A percentile compares a stretch with the other conserved stretches of the same genome.
Conservation (phyloP, 2,113 vertebrate genomes). For the Apteryx mantelli region DNA sequence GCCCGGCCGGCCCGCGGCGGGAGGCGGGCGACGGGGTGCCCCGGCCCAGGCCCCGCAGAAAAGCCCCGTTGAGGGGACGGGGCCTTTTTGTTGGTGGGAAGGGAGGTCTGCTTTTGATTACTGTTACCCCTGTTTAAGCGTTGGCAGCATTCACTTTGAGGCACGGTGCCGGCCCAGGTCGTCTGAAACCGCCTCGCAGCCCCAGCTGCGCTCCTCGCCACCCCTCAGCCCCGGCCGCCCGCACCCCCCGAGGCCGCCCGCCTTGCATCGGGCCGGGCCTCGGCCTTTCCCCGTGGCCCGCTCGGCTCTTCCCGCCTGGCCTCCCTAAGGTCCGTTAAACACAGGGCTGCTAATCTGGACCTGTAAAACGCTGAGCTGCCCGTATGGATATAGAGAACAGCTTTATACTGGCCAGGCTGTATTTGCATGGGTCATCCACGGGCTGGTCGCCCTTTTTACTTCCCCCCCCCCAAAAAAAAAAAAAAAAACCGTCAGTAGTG, state of each 20-base stretch:
- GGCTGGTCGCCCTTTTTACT: neutral
- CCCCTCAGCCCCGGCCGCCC: too few relatives aligned
- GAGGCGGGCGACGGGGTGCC: neutral
- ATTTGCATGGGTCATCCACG: neutral
- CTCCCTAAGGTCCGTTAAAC: too few relatives aligned
- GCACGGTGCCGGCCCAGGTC: neutral
- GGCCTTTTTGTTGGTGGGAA: neutral
- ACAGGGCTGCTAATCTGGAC: too few relatives aligned
- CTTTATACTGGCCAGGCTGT: too few relatives aligned
- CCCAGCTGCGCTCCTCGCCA: too few relatives aligned
- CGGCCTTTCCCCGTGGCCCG: neutral
- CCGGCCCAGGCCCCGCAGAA: neutral
- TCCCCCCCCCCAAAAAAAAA: neutral
- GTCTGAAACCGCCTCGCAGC: neutral
- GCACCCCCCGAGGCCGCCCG: neutral
- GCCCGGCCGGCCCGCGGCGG: neutral
- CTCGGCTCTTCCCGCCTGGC: neutral
- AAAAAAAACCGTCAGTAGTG: too few relatives aligned
- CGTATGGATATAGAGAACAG: too few relatives aligned
- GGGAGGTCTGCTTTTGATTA: conserved; percentile 27
- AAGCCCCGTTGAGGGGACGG: neutral
- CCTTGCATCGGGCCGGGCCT: too few relatives aligned
- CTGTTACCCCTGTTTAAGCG: neutral
- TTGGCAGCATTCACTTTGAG: neutral
- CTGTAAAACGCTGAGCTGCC: too few relatives aligned